These are phyloP conservation scores for Puma concolor DNA, from an alignment of 2,113 vertebrate genomes.

Conservation along the genomic window DNA sequence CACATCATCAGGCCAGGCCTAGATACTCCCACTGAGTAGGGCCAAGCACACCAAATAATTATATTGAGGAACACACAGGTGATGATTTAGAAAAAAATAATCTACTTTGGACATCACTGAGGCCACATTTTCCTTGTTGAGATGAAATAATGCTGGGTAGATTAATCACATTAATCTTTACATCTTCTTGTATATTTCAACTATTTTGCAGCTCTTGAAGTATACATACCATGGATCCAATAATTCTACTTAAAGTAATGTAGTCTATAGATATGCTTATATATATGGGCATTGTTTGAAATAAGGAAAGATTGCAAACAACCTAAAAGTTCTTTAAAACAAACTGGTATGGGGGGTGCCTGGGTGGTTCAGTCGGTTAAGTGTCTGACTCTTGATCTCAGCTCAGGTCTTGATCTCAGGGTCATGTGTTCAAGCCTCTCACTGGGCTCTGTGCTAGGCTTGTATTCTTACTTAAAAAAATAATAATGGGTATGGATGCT, in stretches of 20 bases:
- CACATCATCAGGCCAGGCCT: not conserved
- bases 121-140: not conserved
- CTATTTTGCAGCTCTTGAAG: not conserved
- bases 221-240: not conserved
- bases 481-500: not conserved
- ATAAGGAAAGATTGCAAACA: not conserved
- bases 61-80: not conserved
- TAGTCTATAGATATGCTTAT: not conserved
- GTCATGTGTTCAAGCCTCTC: too few relatives aligned
- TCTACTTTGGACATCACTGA: not conserved
- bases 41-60: not conserved
- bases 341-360: not conserved
- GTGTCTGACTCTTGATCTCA: too few relatives aligned
- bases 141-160: not conserved
- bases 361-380: too few relatives aligned
- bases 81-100: not conserved
- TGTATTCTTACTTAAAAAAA: too few relatives aligned
- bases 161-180: not conserved
- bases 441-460: too few relatives aligned
- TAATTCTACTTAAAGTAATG: not conserved
- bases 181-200: slow-evolving; percentile 1
- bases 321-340: not conserved
- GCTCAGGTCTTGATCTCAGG: too few relatives aligned
- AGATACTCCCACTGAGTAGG: not conserved
- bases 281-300: not conserved